phyloP scores from a whole-genome alignment of 2,888 invertebrate genomes.

The Steinernema scapterisci region DNA sequence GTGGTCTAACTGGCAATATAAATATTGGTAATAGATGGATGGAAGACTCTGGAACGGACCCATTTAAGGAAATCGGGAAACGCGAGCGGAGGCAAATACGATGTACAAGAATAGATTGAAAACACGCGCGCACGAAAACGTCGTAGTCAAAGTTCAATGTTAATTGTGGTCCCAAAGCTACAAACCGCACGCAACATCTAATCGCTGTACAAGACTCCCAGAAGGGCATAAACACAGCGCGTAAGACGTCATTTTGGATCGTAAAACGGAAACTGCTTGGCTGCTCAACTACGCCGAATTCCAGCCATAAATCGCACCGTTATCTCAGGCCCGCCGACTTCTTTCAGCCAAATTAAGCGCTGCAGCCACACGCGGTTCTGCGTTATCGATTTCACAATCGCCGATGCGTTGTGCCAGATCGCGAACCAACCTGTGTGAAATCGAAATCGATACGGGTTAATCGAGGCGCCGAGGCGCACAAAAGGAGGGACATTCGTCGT shows the following conservation, averaged over 20 bases:
- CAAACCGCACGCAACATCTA: no score
- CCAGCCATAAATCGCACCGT: constrained; percentile 5
- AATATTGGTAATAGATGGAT: no score
- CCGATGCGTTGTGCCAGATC: constrained; percentile 24
- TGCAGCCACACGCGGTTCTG: not conserved
- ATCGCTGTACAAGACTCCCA: not conserved
- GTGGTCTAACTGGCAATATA: no score
- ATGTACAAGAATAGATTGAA: no score
- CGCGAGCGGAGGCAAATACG: no score
- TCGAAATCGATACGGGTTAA: constrained; percentile 31
- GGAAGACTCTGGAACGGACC: no score
- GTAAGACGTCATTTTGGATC: not conserved
- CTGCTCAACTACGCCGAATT: not conserved
- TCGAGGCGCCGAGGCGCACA: constrained; percentile 29
- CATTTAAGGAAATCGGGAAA: no score
- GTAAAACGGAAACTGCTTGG: constrained; percentile 4
- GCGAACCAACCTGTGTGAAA: not conserved
- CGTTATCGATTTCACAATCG: constrained; percentile 4
- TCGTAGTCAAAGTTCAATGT: no score
- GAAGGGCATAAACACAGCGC: not conserved
- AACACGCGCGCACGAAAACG: no score
- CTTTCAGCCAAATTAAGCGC: constrained; percentile 8
- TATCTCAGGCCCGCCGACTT: constrained; percentile 8
- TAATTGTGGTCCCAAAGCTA: no score
- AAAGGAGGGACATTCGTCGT: constrained; percentile 22